A percentile compares a stretch with the other conserved stretches of the same genome.
These are phyloP conservation scores for Elymnias hypermnestra DNA, from an alignment of 1,140 invertebrate species.

Conservation along the genomic window DNA sequence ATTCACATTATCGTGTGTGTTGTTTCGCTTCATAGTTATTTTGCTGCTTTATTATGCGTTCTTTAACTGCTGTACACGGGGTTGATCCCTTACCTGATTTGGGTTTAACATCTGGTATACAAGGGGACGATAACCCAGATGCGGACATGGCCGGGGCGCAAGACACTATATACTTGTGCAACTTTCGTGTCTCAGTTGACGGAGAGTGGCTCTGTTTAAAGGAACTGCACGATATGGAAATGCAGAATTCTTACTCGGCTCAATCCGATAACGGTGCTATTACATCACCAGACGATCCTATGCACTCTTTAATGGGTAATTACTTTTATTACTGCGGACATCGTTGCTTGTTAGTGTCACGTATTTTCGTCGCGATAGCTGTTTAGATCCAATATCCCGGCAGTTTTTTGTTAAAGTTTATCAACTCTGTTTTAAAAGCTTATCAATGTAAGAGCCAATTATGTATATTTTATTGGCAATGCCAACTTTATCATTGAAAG, in stretches of 20 bases:
- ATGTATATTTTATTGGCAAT: no score
- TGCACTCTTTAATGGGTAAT: constrained; percentile 72
- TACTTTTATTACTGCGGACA: constrained; percentile 11
- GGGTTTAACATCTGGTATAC: constrained; percentile 50
- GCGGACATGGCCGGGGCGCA: constrained; percentile 89
- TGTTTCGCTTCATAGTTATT: constrained; percentile 66
- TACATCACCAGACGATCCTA: constrained; percentile 75
- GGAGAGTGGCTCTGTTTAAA: constrained; percentile 98
- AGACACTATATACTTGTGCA: constrained; percentile 97
- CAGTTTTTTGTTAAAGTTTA: no score
- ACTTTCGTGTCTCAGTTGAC: constrained; percentile 97
- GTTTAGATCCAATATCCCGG: not conserved
- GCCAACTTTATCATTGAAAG: no score
- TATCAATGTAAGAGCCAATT: no score
- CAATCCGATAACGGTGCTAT: constrained; percentile 74
- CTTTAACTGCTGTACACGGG: constrained; percentile 57
- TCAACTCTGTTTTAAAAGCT: no score
- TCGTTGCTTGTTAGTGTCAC: not conserved
- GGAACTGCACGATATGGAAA: constrained; percentile 93
- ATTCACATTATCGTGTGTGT: constrained; percentile 39
- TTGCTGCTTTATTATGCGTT: constrained; percentile 73
- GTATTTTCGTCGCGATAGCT: not conserved
- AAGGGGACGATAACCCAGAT: constrained; percentile 49
- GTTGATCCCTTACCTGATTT: constrained; percentile 62
- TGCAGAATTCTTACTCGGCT: constrained; percentile 81